Percentiles rank a stretch among this genome's conserved stretches.
These are phyloP conservation scores for Nephrotoma appendiculata DNA, from an alignment of 2,888 invertebrate species.

Conservation along the genomic window DNA sequence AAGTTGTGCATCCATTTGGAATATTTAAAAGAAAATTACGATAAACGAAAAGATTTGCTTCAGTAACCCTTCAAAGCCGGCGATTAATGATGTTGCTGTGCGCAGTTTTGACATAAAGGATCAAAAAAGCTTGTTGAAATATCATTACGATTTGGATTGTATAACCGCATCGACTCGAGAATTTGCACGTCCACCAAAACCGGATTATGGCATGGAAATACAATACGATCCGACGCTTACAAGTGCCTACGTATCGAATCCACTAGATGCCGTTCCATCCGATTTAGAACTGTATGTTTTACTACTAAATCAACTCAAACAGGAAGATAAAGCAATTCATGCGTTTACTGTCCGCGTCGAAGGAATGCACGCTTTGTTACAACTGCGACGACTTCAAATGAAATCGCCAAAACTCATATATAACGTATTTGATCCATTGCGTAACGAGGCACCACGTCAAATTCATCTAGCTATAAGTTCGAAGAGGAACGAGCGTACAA, in stretches of 20 bases:
- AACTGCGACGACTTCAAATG: constrained; percentile 33
- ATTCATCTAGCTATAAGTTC: constrained; percentile 33
- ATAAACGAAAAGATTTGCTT: constrained; percentile 37
- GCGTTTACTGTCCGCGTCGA: constrained; percentile 34
- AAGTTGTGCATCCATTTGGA: constrained; percentile 39
- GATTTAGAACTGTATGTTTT: constrained; percentile 48
- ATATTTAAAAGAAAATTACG: constrained; percentile 41
- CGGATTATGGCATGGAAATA: constrained; percentile 54
- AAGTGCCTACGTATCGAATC: constrained; percentile 53
- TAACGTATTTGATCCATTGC: constrained; percentile 39
- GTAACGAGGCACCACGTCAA: constrained; percentile 36
- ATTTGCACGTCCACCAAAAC: constrained; percentile 52
- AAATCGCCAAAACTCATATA: constrained; percentile 35
- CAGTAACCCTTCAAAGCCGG: constrained; percentile 37
- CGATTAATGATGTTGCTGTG: constrained; percentile 46
- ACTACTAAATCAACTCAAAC: constrained; percentile 43
- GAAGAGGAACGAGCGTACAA: constrained; percentile 27
- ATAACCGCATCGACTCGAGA: constrained; percentile 37
- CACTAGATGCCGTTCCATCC: constrained; percentile 40
- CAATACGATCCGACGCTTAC: constrained; percentile 47
- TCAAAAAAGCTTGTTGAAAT: constrained; percentile 32
- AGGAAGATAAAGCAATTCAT: constrained; percentile 43
- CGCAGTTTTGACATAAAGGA: constrained; percentile 47
- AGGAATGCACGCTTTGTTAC: constrained; percentile 33
- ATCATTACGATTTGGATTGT: constrained; percentile 26